phyloP scores from a whole-genome alignment of 2,888 invertebrate species.

The Habroteleia sp. region DNA sequence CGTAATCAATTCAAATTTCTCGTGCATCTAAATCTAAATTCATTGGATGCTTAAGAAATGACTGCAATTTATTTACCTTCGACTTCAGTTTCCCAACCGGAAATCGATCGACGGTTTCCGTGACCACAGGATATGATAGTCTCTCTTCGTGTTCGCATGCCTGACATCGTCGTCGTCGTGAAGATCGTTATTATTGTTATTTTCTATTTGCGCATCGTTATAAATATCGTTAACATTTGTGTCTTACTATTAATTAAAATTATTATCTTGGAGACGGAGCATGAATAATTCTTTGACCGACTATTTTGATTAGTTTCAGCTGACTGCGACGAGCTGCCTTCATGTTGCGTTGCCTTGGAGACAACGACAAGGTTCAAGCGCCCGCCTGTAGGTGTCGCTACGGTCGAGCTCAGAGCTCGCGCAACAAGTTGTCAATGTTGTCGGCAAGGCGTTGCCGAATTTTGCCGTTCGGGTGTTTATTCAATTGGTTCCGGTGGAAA shows the following conservation, averaged over 20 bases:
- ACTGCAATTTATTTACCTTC: no score
- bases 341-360: conserved; percentile 17
- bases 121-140: conserved; percentile 33
- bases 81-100: not conserved
- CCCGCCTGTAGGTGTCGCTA: not conserved
- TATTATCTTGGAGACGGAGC: conserved; percentile 53
- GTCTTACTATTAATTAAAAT: conserved; percentile 31
- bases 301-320: conserved; percentile 1
- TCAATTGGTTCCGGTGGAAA: conserved; percentile 3
- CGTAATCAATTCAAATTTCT: no score
- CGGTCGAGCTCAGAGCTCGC: conserved; percentile 13
- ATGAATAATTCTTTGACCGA: conserved; percentile 40
- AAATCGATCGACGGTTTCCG: conserved; percentile 9
- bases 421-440: conserved; percentile 32
- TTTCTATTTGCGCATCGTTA: conserved; percentile 32
- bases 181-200: conserved; percentile 35
- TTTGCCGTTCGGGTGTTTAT: not conserved
- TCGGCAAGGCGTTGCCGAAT: not conserved
- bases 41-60: no score
- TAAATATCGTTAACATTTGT: conserved; percentile 43
- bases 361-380: not conserved
- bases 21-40: no score
- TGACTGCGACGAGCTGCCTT: not conserved
- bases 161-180: conserved; percentile 16
- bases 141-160: conserved; percentile 4